These are phyloP conservation scores for Tachysurus fulvidraco DNA, from an alignment of 2,113 vertebrate genomes.

Conservation along the genomic window DNA sequence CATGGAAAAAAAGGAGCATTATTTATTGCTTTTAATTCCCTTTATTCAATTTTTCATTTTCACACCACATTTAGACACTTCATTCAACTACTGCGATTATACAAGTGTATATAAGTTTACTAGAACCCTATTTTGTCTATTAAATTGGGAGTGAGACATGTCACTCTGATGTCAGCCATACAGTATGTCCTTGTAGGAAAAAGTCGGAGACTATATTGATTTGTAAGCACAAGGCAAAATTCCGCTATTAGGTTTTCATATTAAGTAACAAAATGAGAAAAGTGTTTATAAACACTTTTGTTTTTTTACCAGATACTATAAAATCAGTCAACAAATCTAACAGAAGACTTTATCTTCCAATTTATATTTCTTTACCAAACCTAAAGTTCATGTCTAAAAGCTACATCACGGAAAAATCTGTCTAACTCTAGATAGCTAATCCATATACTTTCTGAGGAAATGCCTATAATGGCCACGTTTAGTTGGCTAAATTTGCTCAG, in stretches of 20 bases:
- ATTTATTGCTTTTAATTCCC: background rate
- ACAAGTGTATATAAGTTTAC: no score
- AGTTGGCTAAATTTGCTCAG: background rate
- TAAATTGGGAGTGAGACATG: background rate
- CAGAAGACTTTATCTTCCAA: background rate
- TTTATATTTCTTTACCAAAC: background rate
- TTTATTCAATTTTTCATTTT: background rate
- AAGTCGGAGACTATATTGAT: background rate
- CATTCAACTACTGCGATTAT: no score
- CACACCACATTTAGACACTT: no score
- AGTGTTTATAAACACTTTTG: background rate
- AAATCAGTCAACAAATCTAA: background rate
- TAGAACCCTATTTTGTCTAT: no score
- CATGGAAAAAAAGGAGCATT: background rate
- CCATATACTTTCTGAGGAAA: background rate
- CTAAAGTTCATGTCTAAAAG: background rate
- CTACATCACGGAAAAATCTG: background rate
- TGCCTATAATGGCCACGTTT: background rate
- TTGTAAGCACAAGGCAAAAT: background rate
- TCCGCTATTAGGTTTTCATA: background rate
- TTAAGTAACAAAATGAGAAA: background rate
- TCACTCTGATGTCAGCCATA: background rate
- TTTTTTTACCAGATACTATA: background rate
- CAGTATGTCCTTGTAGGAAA: background rate
- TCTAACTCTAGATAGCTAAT: background rate